A percentile compares a stretch with the other conserved stretches of the same genome.
Evolutionary conservation across 1,140 invertebrate genomes (phyloP).

Genomic region (Bathynomus jamesi): DNA sequence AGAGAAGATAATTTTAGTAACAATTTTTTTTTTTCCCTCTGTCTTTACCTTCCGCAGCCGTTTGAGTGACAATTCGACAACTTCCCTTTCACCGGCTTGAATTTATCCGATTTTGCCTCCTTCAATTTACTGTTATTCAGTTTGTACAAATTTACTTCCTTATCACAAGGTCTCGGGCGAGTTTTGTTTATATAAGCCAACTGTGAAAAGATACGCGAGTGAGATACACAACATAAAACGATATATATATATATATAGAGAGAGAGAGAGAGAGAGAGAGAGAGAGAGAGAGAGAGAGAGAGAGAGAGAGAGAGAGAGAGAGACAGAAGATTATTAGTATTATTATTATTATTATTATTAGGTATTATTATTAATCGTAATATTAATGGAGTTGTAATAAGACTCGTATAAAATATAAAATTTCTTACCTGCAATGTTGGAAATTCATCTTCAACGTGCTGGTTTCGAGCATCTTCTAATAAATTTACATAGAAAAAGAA

Average conservation of each 20-base stretch:
- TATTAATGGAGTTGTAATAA: background rate
- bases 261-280: slow-evolving; percentile 5
- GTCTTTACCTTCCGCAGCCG: slow-evolving; percentile 80
- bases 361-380: too few species aligned
- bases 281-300: slow-evolving; percentile 9
- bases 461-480: too few species aligned
- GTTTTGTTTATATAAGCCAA: slow-evolving; percentile 60
- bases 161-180: slow-evolving; percentile 69
- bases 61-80: slow-evolving; percentile 81
- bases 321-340: too few species aligned
- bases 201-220: slow-evolving; percentile 30
- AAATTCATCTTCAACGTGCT: too few species aligned
- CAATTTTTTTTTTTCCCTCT: too few species aligned
- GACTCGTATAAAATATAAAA: too few species aligned
- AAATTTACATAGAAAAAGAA: too few species aligned
- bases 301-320: background rate
- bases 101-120: slow-evolving; percentile 55
- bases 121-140: slow-evolving; percentile 70
- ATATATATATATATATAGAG: background rate
- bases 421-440: too few species aligned
- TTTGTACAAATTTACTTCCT: slow-evolving; percentile 76
- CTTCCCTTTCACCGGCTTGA: slow-evolving; percentile 73
- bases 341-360: too few species aligned
- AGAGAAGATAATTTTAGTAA: too few species aligned
- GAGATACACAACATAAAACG: too few species aligned